Percentiles rank a stretch among this genome's conserved stretches.
phyloP scores from a whole-genome alignment of 2,888 invertebrate species.

The Selenia dentaria region DNA sequence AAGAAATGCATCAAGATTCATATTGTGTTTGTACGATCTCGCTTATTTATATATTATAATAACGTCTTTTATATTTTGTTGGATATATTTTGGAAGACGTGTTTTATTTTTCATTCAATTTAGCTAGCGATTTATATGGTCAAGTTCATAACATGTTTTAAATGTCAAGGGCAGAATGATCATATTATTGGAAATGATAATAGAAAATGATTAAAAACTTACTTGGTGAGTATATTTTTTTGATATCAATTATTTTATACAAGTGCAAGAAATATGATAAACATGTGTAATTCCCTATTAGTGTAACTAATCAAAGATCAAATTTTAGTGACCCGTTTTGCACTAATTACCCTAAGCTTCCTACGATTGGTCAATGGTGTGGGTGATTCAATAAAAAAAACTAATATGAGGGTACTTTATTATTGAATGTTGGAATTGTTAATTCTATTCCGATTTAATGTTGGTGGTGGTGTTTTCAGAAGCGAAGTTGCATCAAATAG shows the following conservation, averaged over 20 bases:
- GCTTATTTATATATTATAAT: neutral
- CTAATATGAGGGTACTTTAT: neutral
- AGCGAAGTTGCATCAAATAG: constrained; percentile 47
- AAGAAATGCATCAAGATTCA: neutral
- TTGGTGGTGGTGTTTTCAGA: constrained; percentile 6
- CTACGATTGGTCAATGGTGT: constrained; percentile 67
- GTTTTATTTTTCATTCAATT: neutral
- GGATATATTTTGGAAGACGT: neutral
- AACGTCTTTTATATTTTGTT: neutral
- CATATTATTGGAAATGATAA: too few species aligned
- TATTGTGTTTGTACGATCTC: neutral
- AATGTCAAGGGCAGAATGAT: too few species aligned
- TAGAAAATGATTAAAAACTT: too few species aligned
- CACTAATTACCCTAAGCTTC: constrained; percentile 50
- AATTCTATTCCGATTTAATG: neutral
- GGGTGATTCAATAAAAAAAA: constrained; percentile 26
- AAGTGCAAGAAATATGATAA: too few species aligned
- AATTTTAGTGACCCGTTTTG: constrained; percentile 13
- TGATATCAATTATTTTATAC: too few species aligned
- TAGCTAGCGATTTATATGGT: too few species aligned
- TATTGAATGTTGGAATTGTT: neutral
- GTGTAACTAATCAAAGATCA: neutral
- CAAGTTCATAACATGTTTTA: neutral
- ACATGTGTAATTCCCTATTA: too few species aligned
- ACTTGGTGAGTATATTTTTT: too few species aligned